phyloP scores from a whole-genome alignment of 2,797 vertebrate genomes.

The Phaenicophaeus curvirostris region DNA sequence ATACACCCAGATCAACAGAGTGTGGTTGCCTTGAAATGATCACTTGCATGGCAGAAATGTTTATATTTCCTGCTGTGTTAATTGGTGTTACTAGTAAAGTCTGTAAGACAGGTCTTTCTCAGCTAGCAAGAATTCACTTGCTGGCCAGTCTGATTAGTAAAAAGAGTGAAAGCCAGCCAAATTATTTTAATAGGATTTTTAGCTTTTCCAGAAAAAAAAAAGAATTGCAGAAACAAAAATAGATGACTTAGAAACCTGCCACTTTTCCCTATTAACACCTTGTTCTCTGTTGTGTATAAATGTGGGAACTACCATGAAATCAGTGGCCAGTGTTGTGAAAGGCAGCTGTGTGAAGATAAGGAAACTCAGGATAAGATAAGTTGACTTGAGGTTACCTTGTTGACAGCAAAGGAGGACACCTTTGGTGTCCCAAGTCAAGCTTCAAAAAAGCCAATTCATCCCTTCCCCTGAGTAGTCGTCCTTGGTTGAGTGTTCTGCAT shows the following conservation, averaged over 20 bases:
- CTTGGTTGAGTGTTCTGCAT: neutral
- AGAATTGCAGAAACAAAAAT: neutral
- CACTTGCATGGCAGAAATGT: neutral
- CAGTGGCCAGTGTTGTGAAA: neutral
- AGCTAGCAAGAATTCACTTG: neutral
- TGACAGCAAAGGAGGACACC: neutral
- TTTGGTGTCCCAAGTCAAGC: neutral
- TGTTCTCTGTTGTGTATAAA: neutral
- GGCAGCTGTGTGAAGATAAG: neutral
- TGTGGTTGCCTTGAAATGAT: neutral
- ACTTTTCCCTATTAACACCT: neutral
- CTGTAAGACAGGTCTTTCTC: constrained; percentile 17
- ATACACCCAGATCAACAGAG: neutral
- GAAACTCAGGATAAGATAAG: neutral
- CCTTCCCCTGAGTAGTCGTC: neutral
- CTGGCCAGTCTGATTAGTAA: neutral
- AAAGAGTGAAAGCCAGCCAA: neutral
- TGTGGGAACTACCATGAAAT: neutral
- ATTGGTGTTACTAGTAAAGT: neutral
- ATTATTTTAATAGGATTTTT: constrained; percentile 19
- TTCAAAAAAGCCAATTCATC: neutral
- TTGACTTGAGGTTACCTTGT: neutral
- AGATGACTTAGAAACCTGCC: neutral
- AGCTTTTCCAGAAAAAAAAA: neutral
- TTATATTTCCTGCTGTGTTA: constrained; percentile 43